Evolutionary conservation across 2,888 invertebrate genomes (phyloP).

Genomic region (Pantelozetes paolii): DNA sequence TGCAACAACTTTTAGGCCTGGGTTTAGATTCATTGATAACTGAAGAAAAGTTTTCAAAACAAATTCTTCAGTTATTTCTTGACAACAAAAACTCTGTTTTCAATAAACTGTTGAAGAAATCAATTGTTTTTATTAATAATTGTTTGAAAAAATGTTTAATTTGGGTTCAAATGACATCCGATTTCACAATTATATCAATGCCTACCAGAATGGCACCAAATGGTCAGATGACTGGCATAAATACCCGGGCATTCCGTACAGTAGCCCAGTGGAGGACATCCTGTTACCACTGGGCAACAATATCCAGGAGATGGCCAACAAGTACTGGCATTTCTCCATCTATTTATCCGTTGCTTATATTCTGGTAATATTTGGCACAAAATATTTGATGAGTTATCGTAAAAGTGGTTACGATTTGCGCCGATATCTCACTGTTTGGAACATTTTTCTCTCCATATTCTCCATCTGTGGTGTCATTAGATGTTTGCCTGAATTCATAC

Average conservation of each 20-base stretch:
- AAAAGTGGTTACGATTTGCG: slow-evolving; percentile 78
- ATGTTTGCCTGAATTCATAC: slow-evolving; percentile 86
- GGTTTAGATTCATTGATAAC: no score
- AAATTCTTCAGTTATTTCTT: no score
- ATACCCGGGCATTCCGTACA: slow-evolving; percentile 33
- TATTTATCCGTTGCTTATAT: slow-evolving; percentile 61
- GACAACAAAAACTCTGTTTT: no score
- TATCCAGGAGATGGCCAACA: neutral
- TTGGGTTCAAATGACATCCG: slow-evolving; percentile 1
- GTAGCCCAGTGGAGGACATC: neutral
- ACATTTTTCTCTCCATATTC: slow-evolving; percentile 82
- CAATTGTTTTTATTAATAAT: neutral
- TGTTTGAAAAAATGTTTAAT: neutral
- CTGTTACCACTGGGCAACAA: slow-evolving; percentile 23
- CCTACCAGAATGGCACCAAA: neutral
- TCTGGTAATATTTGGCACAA: slow-evolving; percentile 87
- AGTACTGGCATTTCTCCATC: slow-evolving; percentile 34
- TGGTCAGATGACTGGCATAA: slow-evolving; percentile 28
- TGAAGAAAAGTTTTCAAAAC: no score
- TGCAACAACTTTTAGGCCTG: no score
- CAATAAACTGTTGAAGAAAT: no score
- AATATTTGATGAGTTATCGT: slow-evolving; percentile 86
- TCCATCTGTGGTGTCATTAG: slow-evolving; percentile 80
- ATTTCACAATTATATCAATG: neutral
- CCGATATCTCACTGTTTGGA: slow-evolving; percentile 84